These are phyloP conservation scores for Drosophila repletoides DNA, from an alignment of 1,140 invertebrate species.

Conservation along the genomic window DNA sequence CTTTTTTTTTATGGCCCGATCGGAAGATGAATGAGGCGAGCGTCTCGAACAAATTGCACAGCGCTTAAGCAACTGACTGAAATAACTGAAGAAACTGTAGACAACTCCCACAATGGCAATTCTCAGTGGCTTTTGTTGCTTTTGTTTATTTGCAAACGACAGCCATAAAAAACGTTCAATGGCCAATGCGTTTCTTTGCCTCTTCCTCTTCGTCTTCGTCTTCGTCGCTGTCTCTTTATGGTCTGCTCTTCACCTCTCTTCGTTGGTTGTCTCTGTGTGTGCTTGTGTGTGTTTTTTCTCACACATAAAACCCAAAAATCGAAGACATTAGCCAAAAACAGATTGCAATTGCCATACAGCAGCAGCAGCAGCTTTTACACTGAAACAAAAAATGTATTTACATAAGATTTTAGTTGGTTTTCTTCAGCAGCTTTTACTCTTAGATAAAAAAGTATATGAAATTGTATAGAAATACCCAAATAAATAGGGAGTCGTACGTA, in stretches of 20 bases:
- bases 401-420: too few relatives aligned
- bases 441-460: too few relatives aligned
- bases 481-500: too few relatives aligned
- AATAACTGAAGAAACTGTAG: too few relatives aligned
- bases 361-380: conserved; percentile 12
- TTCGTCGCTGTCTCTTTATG: too few relatives aligned
- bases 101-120: conserved; percentile 72
- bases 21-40: conserved; percentile 28
- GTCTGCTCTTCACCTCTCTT: background rate
- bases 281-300: conserved; percentile 54
- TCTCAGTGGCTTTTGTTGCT: conserved; percentile 36
- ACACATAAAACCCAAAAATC: conserved; percentile 71
- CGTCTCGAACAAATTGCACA: conserved; percentile 12
- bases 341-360: conserved; percentile 45
- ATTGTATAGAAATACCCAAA: too few relatives aligned
- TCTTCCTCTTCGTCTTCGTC: too few relatives aligned
- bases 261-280: background rate
- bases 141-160: conserved; percentile 56
- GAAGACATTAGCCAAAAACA: conserved; percentile 67
- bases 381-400: too few relatives aligned
- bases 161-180: conserved; percentile 64
- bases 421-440: too few relatives aligned
- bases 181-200: conserved; percentile 54
- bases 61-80: conserved; percentile 33
- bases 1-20: conserved; percentile 21